Conservation (phyloP, 92 coral and sea anemone genomes). For the Phenganax marumi region DNA sequence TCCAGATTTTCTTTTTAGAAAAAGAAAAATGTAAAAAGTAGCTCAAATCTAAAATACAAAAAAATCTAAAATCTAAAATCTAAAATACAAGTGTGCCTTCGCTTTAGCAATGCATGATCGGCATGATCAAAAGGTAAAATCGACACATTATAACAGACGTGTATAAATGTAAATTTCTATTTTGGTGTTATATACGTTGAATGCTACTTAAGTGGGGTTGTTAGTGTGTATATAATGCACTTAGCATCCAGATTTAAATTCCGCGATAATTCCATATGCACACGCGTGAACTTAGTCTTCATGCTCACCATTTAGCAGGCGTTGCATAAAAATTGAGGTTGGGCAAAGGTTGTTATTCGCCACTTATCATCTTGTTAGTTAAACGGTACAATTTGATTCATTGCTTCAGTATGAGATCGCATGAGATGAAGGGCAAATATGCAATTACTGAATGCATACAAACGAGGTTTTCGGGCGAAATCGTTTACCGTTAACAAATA, state of each 20-base stretch:
- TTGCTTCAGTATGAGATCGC: neutral
- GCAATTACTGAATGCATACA: neutral
- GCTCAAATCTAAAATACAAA: too few relatives aligned
- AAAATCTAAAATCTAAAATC: too few relatives aligned
- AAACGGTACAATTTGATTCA: neutral
- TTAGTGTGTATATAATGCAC: neutral
- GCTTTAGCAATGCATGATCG: neutral
- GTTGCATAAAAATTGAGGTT: neutral
- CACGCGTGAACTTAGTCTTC: neutral
- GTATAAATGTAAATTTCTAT: neutral
- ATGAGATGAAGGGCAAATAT: neutral
- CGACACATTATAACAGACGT: neutral
- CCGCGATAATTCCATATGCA: neutral
- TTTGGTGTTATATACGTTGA: neutral
- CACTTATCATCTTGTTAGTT: constrained; percentile 1
- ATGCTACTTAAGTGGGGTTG: constrained; percentile 1
- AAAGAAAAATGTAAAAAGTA: too few relatives aligned
- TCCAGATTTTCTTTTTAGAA: too few relatives aligned
- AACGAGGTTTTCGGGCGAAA: neutral
- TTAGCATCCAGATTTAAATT: constrained; percentile 6
- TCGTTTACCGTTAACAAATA: neutral
- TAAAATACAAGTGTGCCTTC: neutral
- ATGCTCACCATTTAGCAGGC: neutral
- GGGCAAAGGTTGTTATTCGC: neutral
- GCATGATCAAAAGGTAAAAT: neutral